phyloP scores from a whole-genome alignment of 2,797 vertebrate species.

The Xerus rutilus region DNA sequence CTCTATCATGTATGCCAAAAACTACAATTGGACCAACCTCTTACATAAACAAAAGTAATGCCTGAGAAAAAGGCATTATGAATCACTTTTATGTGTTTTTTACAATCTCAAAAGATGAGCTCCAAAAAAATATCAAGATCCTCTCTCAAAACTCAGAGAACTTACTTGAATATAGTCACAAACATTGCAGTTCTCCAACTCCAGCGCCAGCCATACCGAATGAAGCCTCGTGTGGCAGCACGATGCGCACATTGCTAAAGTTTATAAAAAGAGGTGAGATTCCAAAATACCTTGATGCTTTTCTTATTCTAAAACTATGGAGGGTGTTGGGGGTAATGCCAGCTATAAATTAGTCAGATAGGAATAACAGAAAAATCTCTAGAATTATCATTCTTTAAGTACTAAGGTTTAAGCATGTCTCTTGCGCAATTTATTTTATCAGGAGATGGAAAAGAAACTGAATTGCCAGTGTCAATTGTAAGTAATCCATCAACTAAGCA shows the following conservation, averaged over 20 bases:
- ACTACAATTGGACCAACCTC: background rate
- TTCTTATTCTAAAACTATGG: background rate
- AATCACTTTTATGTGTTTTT: conserved; percentile 27
- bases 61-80: background rate
- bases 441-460: background rate
- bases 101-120: conserved; percentile 27
- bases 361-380: background rate
- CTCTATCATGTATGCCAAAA: background rate
- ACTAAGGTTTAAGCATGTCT: background rate
- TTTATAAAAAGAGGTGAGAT: conserved; percentile 57
- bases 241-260: conserved; percentile 93
- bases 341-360: background rate
- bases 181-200: conserved; percentile 95
- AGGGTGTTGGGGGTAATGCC: background rate
- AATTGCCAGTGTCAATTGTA: background rate
- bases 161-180: conserved; percentile 95
- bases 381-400: conserved; percentile 9
- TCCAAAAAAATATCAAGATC: background rate
- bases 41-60: background rate
- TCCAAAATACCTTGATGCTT: background rate
- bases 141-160: background rate
- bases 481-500: background rate
- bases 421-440: background rate
- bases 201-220: conserved; percentile 97
- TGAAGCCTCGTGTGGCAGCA: conserved; percentile 93